Evolutionary conservation across 2,888 invertebrate genomes (phyloP), one percentile per base, ranked within the genome.

Genomic region (Ormyrus labotus): DNA sequence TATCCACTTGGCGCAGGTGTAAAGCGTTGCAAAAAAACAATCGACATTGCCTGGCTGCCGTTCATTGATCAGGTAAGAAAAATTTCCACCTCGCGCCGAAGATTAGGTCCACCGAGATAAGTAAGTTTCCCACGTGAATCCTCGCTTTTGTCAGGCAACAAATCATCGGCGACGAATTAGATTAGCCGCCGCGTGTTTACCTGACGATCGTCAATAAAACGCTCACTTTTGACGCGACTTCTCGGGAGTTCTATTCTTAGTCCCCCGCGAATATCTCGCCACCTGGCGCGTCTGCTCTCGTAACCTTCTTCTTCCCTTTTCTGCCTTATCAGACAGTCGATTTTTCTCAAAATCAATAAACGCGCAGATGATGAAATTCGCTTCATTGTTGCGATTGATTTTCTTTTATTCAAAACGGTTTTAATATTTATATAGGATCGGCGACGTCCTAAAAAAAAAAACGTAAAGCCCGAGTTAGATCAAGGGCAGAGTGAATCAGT

Each of bases 81-180:
- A 79, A 68, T 64, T 58, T 74, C 74, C 79, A 69, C 45, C 73
- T 69, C 13, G 5, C 47, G 34, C 45, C 34, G 60, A 34, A 60
- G 61, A 80, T 74, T 65, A n/a, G 13, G 11, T 51, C 19, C 60
- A 51, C 34, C 55, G 78, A 45, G 50, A 60, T 47, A 7, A 55
- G 70, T 80, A 75, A 55, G 55, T 80, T 75, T 75, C 80, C 70
- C 73, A 75, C 80, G 65, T 80, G 45, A 70, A 47, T 71, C 60
- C 0, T 65, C 58, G 55, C 79, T 70, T 80, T 74, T 53, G 74
- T 53, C 74, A 60, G 47, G 9, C 7, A 74, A 45, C 64, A 69
- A 64, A 79, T 69, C 50, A 74, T 53, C 60, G 47, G 51, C 69
- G 51, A 50, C n/a, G 68, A 72, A 79, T 68, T 69, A 69, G 34